Evolutionary conservation across 2,113 vertebrate species (phyloP).

Genomic region (Thinocorus orbignyianus): DNA sequence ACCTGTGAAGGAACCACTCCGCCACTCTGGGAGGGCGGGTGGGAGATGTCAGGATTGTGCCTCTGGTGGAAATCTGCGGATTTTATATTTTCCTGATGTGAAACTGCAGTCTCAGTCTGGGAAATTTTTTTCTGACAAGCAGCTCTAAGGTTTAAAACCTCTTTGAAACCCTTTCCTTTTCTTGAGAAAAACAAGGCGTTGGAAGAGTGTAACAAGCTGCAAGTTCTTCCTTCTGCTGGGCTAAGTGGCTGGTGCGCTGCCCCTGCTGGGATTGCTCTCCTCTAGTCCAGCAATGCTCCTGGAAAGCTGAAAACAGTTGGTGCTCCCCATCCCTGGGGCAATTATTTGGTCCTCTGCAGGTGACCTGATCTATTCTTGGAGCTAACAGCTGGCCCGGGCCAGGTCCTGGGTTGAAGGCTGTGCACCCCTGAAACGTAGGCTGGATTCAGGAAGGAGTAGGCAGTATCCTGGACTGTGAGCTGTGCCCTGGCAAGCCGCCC

Average conservation of each 20-base stretch:
- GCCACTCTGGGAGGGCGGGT: neutral
- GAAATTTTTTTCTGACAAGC: neutral
- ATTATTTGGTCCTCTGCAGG: neutral
- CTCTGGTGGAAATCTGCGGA: neutral
- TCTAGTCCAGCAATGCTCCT: neutral
- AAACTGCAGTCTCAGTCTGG: neutral
- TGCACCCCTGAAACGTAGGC: fast-evolving
- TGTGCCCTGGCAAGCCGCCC: fast-evolving
- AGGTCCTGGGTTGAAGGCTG: neutral
- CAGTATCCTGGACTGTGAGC: neutral
- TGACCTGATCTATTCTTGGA: neutral
- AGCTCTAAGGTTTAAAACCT: neutral
- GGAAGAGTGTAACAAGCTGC: neutral
- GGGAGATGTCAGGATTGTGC: neutral
- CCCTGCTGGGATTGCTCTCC: fast-evolving
- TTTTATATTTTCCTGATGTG: neutral
- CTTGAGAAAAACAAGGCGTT: neutral
- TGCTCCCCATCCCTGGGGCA: neutral
- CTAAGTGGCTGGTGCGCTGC: neutral
- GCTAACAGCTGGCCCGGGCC: neutral
- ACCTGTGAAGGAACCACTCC: neutral
- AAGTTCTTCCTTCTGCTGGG: fast-evolving
- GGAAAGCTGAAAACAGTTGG: neutral
- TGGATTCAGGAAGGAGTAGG: neutral
- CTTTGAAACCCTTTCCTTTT: neutral